A percentile compares a stretch with the other conserved stretches of the same genome.
Evolutionary conservation across 1,140 invertebrate species (phyloP).

Genomic region (Camponotus pennsylvanicus): DNA sequence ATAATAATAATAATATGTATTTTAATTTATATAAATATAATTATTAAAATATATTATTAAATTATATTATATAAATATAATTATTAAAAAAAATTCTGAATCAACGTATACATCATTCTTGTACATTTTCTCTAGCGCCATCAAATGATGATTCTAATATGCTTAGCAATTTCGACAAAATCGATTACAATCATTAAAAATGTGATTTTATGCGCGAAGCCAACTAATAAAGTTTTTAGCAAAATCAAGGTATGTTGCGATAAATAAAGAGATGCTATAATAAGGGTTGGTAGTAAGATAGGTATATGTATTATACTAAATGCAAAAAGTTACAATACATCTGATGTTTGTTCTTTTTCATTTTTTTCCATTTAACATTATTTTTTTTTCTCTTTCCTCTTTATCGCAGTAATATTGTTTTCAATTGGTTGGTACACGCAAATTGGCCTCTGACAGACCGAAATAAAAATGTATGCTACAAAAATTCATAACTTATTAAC

Average conservation of each 20-base stretch:
- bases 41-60: no score
- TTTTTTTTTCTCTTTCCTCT: conserved; percentile 69
- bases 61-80: no score
- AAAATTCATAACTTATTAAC: conserved; percentile 81
- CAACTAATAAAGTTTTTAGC: background rate
- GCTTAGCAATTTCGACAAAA: conserved; percentile 12
- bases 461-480: conserved; percentile 81
- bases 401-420: conserved; percentile 76
- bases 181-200: background rate
- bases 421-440: conserved; percentile 77
- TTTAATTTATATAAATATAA: no score
- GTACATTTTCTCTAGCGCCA: background rate
- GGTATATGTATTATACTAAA: conserved; percentile 85
- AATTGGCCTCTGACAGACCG: conserved; percentile 67
- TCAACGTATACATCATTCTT: background rate
- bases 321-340: conserved; percentile 84
- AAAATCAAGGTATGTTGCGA: conserved; percentile 39
- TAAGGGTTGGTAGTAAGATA: conserved; percentile 78
- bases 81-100: no score
- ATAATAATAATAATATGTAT: background rate
- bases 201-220: background rate
- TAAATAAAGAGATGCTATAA: conserved; percentile 66
- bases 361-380: conserved; percentile 76
- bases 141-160: background rate
- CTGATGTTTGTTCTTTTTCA: conserved; percentile 77